These are phyloP conservation scores for Drosophila prosaltans DNA, from an alignment of 1,140 invertebrate species.

Conservation along the genomic window DNA sequence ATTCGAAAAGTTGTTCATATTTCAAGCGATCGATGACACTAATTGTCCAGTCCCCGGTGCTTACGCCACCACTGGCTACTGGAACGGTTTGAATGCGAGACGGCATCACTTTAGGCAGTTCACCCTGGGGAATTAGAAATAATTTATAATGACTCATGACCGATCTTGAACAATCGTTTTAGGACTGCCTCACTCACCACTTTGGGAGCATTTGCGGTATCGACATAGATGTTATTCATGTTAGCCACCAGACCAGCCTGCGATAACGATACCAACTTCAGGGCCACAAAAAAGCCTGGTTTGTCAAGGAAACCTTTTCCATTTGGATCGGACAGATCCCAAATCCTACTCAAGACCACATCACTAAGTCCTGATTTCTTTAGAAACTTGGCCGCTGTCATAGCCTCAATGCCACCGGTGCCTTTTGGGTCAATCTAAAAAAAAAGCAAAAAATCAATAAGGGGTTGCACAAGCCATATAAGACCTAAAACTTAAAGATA, in stretches of 20 bases:
- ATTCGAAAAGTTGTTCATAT: constrained; percentile 96
- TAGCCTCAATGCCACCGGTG: constrained; percentile 90
- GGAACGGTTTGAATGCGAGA: constrained; percentile 84
- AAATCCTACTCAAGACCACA: constrained; percentile 93
- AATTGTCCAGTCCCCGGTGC: constrained; percentile 91
- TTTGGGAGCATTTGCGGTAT: constrained; percentile 94
- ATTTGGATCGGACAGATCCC: constrained; percentile 97
- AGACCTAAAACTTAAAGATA: constrained; percentile 45
- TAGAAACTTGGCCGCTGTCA: constrained; percentile 96
- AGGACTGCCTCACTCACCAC: constrained; percentile 87
- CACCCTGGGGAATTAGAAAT: constrained; percentile 85
- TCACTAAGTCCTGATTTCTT: constrained; percentile 97
- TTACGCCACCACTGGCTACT: constrained; percentile 84
- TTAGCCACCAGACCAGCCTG: constrained; percentile 93
- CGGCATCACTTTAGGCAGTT: constrained; percentile 86
- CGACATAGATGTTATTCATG: constrained; percentile 90
- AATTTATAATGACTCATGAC: constrained; percentile 21
- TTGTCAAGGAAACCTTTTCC: constrained; percentile 96
- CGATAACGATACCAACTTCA: constrained; percentile 94
- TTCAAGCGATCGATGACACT: constrained; percentile 92
- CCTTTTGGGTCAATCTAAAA: constrained; percentile 90
- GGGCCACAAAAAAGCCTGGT: constrained; percentile 92
- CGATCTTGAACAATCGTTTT: constrained; percentile 43
- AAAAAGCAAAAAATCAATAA: constrained; percentile 80
- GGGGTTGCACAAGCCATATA: constrained; percentile 44